These are phyloP conservation scores for Colostygia pectinataria DNA, from an alignment of 2,888 invertebrate species.

Conservation along the genomic window DNA sequence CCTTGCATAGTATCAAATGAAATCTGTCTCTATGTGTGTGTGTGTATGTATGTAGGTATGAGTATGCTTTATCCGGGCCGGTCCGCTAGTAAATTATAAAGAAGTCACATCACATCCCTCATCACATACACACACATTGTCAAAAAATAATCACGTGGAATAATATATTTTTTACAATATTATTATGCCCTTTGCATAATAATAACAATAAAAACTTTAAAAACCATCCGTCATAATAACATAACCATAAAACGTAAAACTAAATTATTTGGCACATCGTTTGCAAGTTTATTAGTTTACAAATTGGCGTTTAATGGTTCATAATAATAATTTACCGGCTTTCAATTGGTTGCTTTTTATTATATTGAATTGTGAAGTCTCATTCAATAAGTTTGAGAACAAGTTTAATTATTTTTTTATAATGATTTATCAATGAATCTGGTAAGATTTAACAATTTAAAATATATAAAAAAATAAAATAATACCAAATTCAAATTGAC, in stretches of 20 bases:
- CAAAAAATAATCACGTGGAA: too few relatives aligned
- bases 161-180: too few relatives aligned
- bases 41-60: too few relatives aligned
- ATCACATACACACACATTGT: too few relatives aligned
- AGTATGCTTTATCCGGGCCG: too few relatives aligned
- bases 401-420: neutral
- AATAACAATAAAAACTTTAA: slow-evolving; percentile 1
- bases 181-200: too few relatives aligned
- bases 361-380: slow-evolving; percentile 8
- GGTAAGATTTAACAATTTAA: neutral
- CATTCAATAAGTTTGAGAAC: neutral
- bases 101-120: too few relatives aligned
- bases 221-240: slow-evolving; percentile 18
- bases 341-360: slow-evolving; percentile 23
- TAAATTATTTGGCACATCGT: slow-evolving; percentile 34
- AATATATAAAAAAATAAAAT: neutral
- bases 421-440: neutral
- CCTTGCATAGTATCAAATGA: too few relatives aligned
- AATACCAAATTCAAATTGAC: too few relatives aligned
- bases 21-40: too few relatives aligned
- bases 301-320: slow-evolving; percentile 36
- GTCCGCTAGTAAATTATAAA: too few relatives aligned
- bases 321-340: slow-evolving; percentile 32
- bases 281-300: slow-evolving; percentile 34
- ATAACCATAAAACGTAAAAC: slow-evolving; percentile 27